Conservation (phyloP, 2,888 invertebrate genomes). For the Clistopyga incitator region DNA sequence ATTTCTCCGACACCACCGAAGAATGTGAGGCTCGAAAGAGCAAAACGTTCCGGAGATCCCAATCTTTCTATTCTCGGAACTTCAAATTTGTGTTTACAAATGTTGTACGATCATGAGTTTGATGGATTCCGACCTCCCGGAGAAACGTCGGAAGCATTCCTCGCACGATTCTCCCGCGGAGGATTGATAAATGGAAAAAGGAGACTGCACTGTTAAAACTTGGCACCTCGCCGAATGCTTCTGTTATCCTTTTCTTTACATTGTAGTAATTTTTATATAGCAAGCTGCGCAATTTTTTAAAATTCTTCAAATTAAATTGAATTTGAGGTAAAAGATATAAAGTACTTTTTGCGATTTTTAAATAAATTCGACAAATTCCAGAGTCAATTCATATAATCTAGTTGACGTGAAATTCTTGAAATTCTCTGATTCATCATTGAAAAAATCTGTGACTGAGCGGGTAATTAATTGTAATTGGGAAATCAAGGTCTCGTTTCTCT, state of each 20-base stretch:
- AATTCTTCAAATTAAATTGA: too few species aligned
- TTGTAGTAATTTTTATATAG: too few species aligned
- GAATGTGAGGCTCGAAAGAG: neutral
- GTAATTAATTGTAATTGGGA: neutral
- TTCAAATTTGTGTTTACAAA: neutral
- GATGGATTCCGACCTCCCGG: neutral
- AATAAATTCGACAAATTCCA: too few species aligned
- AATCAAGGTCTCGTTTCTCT: neutral
- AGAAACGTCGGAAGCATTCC: neutral
- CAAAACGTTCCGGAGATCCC: neutral
- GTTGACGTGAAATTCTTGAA: neutral
- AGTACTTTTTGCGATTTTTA: too few species aligned
- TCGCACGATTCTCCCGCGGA: neutral
- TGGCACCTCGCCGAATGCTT: too few species aligned
- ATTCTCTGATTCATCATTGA: neutral
- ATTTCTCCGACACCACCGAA: neutral
- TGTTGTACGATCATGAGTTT: neutral
- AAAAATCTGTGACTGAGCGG: neutral
- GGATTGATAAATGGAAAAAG: constrained; percentile 8
- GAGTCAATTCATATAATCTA: too few species aligned
- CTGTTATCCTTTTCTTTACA: too few species aligned
- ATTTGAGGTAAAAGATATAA: too few species aligned
- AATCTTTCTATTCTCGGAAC: constrained; percentile 2
- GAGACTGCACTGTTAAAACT: neutral
- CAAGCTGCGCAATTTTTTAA: too few species aligned